Conservation (phyloP, 2,888 invertebrate genomes). For the Stenolophus ochropezus region DNA sequence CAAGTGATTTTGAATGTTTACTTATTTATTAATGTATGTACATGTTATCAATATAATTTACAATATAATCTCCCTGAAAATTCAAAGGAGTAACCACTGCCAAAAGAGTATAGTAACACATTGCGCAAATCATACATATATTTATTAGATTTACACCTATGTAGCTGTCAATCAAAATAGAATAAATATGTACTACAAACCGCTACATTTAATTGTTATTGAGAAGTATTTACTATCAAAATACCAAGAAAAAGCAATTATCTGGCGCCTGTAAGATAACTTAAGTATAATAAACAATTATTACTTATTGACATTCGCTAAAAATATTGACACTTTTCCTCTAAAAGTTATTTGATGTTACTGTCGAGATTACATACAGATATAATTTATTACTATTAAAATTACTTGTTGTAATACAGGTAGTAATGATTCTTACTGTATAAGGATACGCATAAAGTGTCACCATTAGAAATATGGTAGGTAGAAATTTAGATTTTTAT, state of each 20-base stretch:
- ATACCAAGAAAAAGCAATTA: not conserved
- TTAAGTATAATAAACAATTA: conserved; percentile 30
- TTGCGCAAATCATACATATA: conserved; percentile 33
- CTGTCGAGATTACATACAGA: conserved; percentile 23
- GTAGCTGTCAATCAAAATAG: conserved; percentile 5
- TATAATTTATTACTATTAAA: conserved; percentile 49
- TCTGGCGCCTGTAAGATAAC: conserved; percentile 39
- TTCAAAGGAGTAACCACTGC: too few species aligned
- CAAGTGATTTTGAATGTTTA: too few species aligned
- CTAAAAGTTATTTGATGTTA: not conserved
- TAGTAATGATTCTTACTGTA: conserved; percentile 38
- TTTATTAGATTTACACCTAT: conserved; percentile 34
- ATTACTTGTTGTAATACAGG: conserved; percentile 34
- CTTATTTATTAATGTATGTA: too few species aligned
- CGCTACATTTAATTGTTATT: not conserved
- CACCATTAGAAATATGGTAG: conserved; percentile 1
- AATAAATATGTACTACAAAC: conserved; percentile 17
- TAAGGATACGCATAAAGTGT: conserved; percentile 33
- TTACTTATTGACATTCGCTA: not conserved
- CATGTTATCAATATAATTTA: too few species aligned
- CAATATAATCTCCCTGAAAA: too few species aligned
- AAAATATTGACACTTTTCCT: not conserved
- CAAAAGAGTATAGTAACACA: too few species aligned
- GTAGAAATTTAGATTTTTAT: not conserved
- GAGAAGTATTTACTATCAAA: not conserved